Conservation (phyloP, 2,797 vertebrate genomes). For the Argentina silus region DNA sequence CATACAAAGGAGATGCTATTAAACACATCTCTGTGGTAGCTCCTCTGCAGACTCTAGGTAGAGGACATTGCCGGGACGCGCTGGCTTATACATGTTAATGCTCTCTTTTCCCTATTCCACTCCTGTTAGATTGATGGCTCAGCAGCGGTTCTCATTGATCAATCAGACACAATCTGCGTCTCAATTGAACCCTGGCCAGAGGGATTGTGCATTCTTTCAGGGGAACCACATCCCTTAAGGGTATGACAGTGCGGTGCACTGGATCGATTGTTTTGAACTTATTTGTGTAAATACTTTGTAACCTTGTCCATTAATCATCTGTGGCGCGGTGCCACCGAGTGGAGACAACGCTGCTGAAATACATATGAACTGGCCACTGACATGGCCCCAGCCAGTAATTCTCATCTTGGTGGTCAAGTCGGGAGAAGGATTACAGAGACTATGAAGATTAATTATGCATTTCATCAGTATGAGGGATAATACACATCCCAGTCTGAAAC, state of each 20-base stretch:
- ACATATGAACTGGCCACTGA: slow-evolving; percentile 27
- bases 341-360: slow-evolving; percentile 49
- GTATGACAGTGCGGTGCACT: slow-evolving; percentile 62
- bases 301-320: slow-evolving; percentile 74
- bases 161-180: slow-evolving; percentile 82
- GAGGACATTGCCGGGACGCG: slow-evolving; percentile 74
- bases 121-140: slow-evolving; percentile 78
- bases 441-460: slow-evolving; percentile 77
- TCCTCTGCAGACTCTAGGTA: slow-evolving; percentile 67
- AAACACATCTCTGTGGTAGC: slow-evolving; percentile 57
- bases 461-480: slow-evolving; percentile 72
- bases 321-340: slow-evolving; percentile 36
- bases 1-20: background rate
- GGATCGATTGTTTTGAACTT: slow-evolving; percentile 75
- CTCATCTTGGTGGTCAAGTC: slow-evolving; percentile 47
- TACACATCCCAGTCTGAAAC: slow-evolving; percentile 59
- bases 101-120: slow-evolving; percentile 66
- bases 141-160: slow-evolving; percentile 79
- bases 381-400: slow-evolving; percentile 36
- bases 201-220: slow-evolving; percentile 76
- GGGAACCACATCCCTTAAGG: slow-evolving; percentile 67
- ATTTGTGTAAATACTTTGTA: slow-evolving; percentile 80
- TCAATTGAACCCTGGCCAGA: slow-evolving; percentile 72
- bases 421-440: slow-evolving; percentile 50
- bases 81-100: slow-evolving; percentile 80